phyloP scores from a whole-genome alignment of 53 echinoderm and acorn worm species.

The Stichopus horrens region DNA sequence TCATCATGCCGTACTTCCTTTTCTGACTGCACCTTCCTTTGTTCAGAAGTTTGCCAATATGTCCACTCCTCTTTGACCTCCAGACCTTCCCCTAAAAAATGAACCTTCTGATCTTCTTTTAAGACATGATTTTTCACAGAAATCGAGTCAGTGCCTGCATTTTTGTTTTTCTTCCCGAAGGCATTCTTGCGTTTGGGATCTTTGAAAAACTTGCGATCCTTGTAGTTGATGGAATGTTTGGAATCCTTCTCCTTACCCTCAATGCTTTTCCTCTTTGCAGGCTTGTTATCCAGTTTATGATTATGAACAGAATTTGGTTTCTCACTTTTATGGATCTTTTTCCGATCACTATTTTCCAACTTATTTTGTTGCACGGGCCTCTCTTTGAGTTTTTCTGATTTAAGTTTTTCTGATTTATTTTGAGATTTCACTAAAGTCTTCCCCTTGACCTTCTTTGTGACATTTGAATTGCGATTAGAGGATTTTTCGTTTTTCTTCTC shows the following conservation, averaged over 20 bases:
- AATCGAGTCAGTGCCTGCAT: background rate
- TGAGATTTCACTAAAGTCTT: conserved; percentile 39
- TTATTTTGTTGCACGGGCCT: conserved; percentile 15
- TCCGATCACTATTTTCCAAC: conserved; percentile 6
- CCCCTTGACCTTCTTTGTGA: conserved; percentile 21
- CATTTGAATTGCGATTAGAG: conserved; percentile 6
- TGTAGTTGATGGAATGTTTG: conserved; percentile 45
- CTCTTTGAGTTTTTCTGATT: conserved; percentile 46
- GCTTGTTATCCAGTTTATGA: conserved; percentile 11
- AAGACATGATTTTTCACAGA: conserved; percentile 4
- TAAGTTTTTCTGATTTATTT: conserved; percentile 48
- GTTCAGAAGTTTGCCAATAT: conserved; percentile 47
- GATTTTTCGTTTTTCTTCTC: background rate
- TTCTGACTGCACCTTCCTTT: conserved; percentile 44
- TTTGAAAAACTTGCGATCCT: conserved; percentile 28
- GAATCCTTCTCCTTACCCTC: conserved; percentile 8
- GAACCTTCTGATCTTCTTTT: conserved; percentile 47
- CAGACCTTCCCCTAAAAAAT: conserved; percentile 49
- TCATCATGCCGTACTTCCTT: conserved; percentile 44
- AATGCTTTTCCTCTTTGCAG: conserved; percentile 33
- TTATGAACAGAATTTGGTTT: conserved; percentile 32
- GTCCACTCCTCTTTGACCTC: conserved; percentile 53
- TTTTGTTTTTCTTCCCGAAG: background rate
- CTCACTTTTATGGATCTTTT: conserved; percentile 16
- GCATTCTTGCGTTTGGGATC: conserved; percentile 16